Evolutionary conservation across 2,113 vertebrate species (phyloP).

Genomic region (Xiphophorus hellerii): DNA sequence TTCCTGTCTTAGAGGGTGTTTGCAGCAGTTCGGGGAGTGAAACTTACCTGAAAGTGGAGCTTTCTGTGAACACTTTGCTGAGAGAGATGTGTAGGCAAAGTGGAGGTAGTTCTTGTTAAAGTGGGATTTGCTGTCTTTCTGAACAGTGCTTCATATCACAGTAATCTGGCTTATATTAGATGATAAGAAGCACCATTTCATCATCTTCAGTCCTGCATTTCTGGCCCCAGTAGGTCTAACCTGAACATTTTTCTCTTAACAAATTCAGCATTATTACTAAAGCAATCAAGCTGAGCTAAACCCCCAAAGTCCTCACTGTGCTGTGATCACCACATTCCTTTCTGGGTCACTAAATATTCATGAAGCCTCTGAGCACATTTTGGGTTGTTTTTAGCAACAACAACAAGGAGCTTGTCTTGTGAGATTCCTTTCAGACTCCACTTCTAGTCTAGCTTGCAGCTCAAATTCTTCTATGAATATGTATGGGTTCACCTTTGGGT

Average conservation of each 20-base stretch:
- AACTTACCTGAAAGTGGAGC: slow-evolving; percentile 26
- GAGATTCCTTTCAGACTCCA: slow-evolving; percentile 51
- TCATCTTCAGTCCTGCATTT: slow-evolving; percentile 3
- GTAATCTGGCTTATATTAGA: slow-evolving; percentile 10
- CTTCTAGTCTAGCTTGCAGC: slow-evolving; percentile 34
- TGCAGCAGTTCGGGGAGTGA: slow-evolving; percentile 13
- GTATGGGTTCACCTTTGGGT: slow-evolving; percentile 41
- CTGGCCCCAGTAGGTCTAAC: neutral
- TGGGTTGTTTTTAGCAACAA: slow-evolving; percentile 46
- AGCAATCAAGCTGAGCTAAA: slow-evolving; percentile 34
- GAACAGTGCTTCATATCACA: slow-evolving; percentile 3
- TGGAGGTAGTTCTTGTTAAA: neutral
- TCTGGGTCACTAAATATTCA: slow-evolving; percentile 64
- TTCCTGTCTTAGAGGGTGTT: slow-evolving; percentile 15
- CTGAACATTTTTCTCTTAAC: slow-evolving; percentile 20
- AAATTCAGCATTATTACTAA: slow-evolving; percentile 43
- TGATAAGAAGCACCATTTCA: neutral
- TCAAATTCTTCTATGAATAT: slow-evolving; percentile 47
- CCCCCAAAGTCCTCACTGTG: slow-evolving; percentile 23
- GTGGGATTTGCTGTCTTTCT: slow-evolving; percentile 22
- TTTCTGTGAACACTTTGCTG: neutral
- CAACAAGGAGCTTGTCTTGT: slow-evolving; percentile 37
- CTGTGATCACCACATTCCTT: slow-evolving; percentile 33
- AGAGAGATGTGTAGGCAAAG: slow-evolving; percentile 13
- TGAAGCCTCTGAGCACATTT: slow-evolving; percentile 51